Evolutionary conservation across 2,113 vertebrate genomes (phyloP), one percentile per base, ranked within the genome.

Genomic region (Gobiocypris rarus): DNA sequence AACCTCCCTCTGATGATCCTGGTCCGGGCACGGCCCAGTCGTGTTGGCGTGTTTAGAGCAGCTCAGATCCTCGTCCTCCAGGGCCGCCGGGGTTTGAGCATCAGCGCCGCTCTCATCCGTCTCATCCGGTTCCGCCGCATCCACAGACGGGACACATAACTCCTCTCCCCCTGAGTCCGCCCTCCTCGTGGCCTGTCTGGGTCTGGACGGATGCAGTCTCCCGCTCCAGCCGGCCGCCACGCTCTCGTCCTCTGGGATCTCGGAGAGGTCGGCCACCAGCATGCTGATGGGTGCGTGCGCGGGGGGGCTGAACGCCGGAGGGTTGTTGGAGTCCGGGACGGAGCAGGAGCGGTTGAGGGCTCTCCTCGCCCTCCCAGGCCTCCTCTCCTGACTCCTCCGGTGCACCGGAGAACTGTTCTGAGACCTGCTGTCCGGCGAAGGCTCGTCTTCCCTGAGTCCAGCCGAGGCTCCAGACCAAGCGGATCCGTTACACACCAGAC

Each of bases 311-410:
- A 92, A 82, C 14, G 85, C 88, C 0, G 90, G 93, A 15, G 93
- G 94, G 86, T 95, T 94, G 90, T 94, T 94, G 87, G 93, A 95
- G 88, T 95, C 94, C 0, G 94, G 94, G 31, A 95, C 91, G 0
- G 94, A 95, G 88, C 94, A 94, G 89, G 94, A 95, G 78, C 94
- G 93, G 84, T 94, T 94, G 0, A 95, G 91, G 24, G 89, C 89
- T 34, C 91, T 93, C 43, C 89, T 92, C 28, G 78, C 83, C 38
- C 91, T 87, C 85, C 77, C 91, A 41, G 83, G 76, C 34, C 80
- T 81, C 87, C 86, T 91, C 88, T 91, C 92, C 85, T 91, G 93
- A 26, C 89, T 84, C 52, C 87, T 89, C 79, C 90, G 90, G 76
- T 88, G 90, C 73, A 93, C 89, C 0, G 93, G 92, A 48, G 92